These are phyloP conservation scores for Knipowitschia caucasica DNA, from an alignment of 2,797 vertebrate genomes.

Conservation along the genomic window DNA sequence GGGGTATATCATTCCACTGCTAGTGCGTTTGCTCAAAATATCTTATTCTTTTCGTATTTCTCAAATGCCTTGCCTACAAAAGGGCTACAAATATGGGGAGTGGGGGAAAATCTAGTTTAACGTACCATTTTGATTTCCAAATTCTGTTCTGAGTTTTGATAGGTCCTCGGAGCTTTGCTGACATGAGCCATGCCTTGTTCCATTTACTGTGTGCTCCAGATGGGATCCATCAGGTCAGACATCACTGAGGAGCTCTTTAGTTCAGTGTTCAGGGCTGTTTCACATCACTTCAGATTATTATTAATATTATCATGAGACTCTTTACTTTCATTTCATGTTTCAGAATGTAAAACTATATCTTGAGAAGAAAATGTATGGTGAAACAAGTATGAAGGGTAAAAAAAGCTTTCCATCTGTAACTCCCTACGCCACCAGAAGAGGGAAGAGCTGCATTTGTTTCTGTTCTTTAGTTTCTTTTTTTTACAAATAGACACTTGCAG, in stretches of 20 bases:
- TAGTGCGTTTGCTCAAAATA: not conserved
- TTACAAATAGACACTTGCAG: too few species aligned
- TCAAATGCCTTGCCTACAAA: too few species aligned
- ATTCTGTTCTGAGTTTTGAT: constrained; percentile 33
- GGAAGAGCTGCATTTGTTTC: too few species aligned
- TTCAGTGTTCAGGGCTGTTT: constrained; percentile 28
- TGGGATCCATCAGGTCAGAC: constrained; percentile 40
- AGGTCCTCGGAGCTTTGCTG: constrained; percentile 14
- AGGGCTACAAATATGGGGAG: not conserved
- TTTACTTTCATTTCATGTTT: too few species aligned
- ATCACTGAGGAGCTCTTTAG: constrained; percentile 34
- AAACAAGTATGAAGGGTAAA: too few species aligned
- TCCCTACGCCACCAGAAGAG: too few species aligned
- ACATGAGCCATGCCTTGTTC: constrained; percentile 27
- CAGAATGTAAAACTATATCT: too few species aligned
- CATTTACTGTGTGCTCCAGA: constrained; percentile 51
- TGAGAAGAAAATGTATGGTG: too few species aligned
- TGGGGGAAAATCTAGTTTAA: not conserved
- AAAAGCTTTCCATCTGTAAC: too few species aligned
- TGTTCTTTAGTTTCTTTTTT: too few species aligned
- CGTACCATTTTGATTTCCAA: constrained; percentile 38
- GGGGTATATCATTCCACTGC: constrained; percentile 9
- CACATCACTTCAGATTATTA: constrained; percentile 9
- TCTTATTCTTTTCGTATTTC: not conserved
- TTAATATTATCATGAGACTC: too few species aligned